A percentile compares a stretch with the other conserved stretches of the same genome.
Evolutionary conservation across 1,140 invertebrate species (phyloP).

Genomic region (Oncopeltus fasciatus): DNA sequence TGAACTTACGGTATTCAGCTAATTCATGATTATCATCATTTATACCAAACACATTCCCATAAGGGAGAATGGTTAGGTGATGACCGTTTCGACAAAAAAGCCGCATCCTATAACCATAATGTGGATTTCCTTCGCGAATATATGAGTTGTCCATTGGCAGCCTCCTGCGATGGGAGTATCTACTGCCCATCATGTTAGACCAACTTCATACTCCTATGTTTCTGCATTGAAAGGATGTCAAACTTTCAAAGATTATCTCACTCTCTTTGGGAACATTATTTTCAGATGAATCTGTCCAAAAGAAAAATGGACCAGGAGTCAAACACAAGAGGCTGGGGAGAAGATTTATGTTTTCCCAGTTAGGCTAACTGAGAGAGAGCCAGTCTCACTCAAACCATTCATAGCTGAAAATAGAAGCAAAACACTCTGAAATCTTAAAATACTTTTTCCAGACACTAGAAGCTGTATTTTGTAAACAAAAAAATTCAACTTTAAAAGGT

Average conservation of each 20-base stretch:
- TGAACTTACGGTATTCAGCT: slow-evolving; percentile 31
- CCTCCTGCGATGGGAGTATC: too few species aligned
- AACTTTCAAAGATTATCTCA: neutral
- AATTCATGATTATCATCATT: slow-evolving; percentile 35
- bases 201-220: neutral
- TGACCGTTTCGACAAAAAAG: slow-evolving; percentile 41
- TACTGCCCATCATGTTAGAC: neutral
- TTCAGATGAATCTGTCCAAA: neutral
- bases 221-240: neutral
- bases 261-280: neutral
- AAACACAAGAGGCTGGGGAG: too few species aligned
- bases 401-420: neutral
- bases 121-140: slow-evolving; percentile 20
- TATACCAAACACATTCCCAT: slow-evolving; percentile 38
- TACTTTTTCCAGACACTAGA: neutral
- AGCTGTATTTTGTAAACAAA: too few species aligned
- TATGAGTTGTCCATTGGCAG: neutral
- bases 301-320: neutral
- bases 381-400: neutral
- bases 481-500: too few species aligned
- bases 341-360: too few species aligned
- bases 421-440: neutral
- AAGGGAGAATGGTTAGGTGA: slow-evolving; percentile 37
- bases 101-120: slow-evolving; percentile 32
- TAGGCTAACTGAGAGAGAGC: too few species aligned